phyloP scores from a whole-genome alignment of 2,888 invertebrate species.

The Lasioglossum calceatum region DNA sequence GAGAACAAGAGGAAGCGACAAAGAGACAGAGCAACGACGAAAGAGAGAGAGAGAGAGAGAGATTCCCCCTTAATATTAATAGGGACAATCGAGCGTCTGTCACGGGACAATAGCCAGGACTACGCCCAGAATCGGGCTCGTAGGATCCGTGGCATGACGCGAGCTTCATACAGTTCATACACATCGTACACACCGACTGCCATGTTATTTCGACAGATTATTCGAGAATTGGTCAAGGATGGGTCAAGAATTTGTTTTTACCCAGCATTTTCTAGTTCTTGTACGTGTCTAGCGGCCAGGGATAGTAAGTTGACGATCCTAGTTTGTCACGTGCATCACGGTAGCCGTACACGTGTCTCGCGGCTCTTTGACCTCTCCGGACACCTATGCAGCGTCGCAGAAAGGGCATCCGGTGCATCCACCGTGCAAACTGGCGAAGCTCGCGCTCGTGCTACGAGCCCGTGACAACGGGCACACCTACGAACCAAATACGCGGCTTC shows the following conservation, averaged over 20 bases:
- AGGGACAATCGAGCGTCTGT: conserved; percentile 79
- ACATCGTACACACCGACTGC: not conserved
- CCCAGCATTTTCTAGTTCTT: not conserved
- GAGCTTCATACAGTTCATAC: not conserved
- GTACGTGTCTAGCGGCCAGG: conserved; percentile 20
- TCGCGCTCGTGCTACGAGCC: conserved; percentile 74
- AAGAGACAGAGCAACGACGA: not conserved
- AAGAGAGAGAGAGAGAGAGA: conserved; percentile 41
- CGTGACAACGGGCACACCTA: conserved; percentile 75
- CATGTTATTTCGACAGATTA: not conserved
- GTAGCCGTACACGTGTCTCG: conserved; percentile 56
- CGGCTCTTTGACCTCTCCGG: conserved; percentile 49
- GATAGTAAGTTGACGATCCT: conserved; percentile 44
- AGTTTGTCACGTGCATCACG: conserved; percentile 46
- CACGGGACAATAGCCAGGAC: conserved; percentile 77
- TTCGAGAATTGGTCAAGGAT: not conserved
- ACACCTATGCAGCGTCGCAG: conserved; percentile 55
- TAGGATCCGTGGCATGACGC: conserved; percentile 50
- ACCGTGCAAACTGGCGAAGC: conserved; percentile 67
- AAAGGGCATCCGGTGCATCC: conserved; percentile 71
- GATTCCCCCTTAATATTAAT: conserved; percentile 75
- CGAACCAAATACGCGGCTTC: conserved; percentile 69
- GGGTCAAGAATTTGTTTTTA: too few relatives aligned
- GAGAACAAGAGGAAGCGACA: not conserved
- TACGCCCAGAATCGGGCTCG: conserved; percentile 73